Base-by-base conservation (phyloP, 2,797 vertebrate genomes). In the Poecilia gillii region DNA sequence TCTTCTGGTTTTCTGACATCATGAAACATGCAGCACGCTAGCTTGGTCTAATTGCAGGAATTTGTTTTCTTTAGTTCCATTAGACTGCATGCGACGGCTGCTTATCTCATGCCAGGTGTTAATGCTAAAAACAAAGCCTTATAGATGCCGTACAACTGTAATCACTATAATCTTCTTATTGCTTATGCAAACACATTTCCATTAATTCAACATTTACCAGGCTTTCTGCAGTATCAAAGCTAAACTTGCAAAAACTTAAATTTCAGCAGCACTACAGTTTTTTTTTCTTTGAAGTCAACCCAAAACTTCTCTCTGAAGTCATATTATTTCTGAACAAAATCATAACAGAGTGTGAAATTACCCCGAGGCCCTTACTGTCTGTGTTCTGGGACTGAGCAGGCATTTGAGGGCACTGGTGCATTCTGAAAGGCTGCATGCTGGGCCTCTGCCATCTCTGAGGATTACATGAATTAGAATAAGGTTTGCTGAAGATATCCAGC, bases 291-390 rank as follows among this genome's bases (percentile, higher is more conserved):
- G 73, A 89, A 89, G 81, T 84, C 81, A 84, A 89, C 77, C 73
- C 31, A 70, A 3, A 87, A 92, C 88, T 88, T 88, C 76, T 82
- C 64, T 87, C 78, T 62, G 86, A 87, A 85, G 84, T 72, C 72
- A 78, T 82, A 87, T 88, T 85, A 89, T 90, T 89, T 90, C 78
- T 81, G 87, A 89, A 90, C 88, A 89, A 90, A 93, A 90, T 91
- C 80, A 90, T 93, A 94, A 92, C 85, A 81, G 87, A 90, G 91
- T 93, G 91, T 94, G 90, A 94, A 95, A 95, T 94, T 90, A 93
- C 90, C 90, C 91, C 2, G 74, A 86, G 83, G 86, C 87, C 87
- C 84, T 83, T 83, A 80, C 86, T 88, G 88, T 88, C 89, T 92
- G 88, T 92, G 90, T 90, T 89, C 86, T 84, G 89, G 80, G 86